Evolutionary conservation across 2,113 vertebrate genomes (phyloP).

Genomic region (Salvelinus fontinalis): DNA sequence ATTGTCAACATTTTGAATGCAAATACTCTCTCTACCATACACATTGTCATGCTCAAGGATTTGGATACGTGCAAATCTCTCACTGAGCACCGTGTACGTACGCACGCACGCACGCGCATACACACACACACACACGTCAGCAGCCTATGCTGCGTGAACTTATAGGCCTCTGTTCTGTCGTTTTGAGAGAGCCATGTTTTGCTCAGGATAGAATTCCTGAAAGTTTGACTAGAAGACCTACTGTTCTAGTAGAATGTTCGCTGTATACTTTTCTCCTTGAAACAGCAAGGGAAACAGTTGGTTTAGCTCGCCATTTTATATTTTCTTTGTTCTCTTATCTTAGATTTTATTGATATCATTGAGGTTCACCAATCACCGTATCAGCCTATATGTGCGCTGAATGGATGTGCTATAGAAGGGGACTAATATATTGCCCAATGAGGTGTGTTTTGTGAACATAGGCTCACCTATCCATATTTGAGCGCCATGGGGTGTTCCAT

Average conservation of each 20-base stretch:
- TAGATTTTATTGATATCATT: constrained; percentile 42
- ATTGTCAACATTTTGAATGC: not conserved
- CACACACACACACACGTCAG: not conserved
- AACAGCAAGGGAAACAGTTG: constrained; percentile 1
- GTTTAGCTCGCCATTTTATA: constrained; percentile 50
- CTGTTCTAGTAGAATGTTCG: not conserved
- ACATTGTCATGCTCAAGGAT: not conserved
- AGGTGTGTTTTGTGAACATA: constrained; percentile 51
- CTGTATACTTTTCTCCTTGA: not conserved
- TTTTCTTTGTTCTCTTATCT: constrained; percentile 69
- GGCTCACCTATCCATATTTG: constrained; percentile 43
- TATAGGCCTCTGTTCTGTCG: constrained; percentile 5
- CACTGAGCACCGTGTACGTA: not conserved
- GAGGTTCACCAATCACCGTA: constrained; percentile 37
- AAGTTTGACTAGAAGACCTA: constrained; percentile 37
- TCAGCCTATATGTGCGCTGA: constrained; percentile 51
- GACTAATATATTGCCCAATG: constrained; percentile 50
- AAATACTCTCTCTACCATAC: not conserved
- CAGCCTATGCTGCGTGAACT: constrained; percentile 27
- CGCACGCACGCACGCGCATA: not conserved
- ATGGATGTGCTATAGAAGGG: constrained; percentile 61
- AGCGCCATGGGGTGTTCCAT: constrained; percentile 53
- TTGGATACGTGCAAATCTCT: not conserved
- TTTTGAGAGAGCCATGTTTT: constrained; percentile 18
- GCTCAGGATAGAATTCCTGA: constrained; percentile 23